Percentiles rank a stretch among this genome's conserved stretches.
These are phyloP conservation scores for Pararge aegeria DNA, from an alignment of 1,140 invertebrate species.

Conservation along the genomic window DNA sequence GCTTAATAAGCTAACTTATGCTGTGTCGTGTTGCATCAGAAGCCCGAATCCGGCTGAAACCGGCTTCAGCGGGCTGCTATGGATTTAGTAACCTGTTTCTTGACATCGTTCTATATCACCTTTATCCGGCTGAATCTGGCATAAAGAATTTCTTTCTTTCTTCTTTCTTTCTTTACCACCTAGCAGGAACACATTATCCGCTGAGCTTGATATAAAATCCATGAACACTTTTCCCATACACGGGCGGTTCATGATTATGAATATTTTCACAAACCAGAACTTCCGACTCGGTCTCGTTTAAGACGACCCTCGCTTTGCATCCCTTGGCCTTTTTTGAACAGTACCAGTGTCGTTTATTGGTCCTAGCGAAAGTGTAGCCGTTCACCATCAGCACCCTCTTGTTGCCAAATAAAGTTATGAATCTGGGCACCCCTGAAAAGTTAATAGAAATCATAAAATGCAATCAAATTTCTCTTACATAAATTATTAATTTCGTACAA, in stretches of 20 bases:
- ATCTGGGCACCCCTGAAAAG: constrained; percentile 25
- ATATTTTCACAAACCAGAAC: constrained; percentile 21
- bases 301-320: constrained; percentile 39
- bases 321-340: constrained; percentile 45
- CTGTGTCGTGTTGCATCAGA: too few species aligned
- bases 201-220: constrained; percentile 22
- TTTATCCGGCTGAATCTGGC: too few species aligned
- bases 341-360: constrained; percentile 38
- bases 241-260: constrained; percentile 34
- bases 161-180: too few species aligned
- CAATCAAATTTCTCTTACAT: too few species aligned
- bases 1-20: too few species aligned
- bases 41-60: too few species aligned
- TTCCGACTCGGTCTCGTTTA: constrained; percentile 19
- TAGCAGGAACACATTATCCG: too few species aligned
- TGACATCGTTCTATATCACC: too few species aligned
- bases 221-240: constrained; percentile 21
- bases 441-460: neutral
- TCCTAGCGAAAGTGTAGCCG: constrained; percentile 40
- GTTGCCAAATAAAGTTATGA: constrained; percentile 30
- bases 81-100: too few species aligned
- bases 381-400: constrained; percentile 38
- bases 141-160: too few species aligned
- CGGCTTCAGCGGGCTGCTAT: too few species aligned
- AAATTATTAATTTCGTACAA: too few species aligned